Percentiles rank a stretch among this genome's conserved stretches.
Conservation (phyloP, 1,140 invertebrate species). For the Listronotus oregonensis region DNA sequence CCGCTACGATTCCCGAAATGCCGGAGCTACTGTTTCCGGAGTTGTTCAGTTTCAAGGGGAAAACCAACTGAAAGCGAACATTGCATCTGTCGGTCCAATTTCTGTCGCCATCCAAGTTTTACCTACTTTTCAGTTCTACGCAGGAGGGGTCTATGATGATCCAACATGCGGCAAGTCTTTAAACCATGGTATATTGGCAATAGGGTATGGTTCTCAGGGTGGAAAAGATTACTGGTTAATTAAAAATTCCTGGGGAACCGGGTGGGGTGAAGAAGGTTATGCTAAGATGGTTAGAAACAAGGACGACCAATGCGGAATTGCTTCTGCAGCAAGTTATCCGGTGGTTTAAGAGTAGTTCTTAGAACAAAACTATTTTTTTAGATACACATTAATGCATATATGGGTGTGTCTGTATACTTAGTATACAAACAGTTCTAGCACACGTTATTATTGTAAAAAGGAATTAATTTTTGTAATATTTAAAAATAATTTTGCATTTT, state of each 20-base stretch:
- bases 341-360: neutral
- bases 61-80: slow-evolving; percentile 70
- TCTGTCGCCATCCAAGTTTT: slow-evolving; percentile 76
- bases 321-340: neutral
- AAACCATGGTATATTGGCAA: slow-evolving; percentile 85
- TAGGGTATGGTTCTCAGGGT: slow-evolving; percentile 73
- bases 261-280: slow-evolving; percentile 86
- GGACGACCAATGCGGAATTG: slow-evolving; percentile 42
- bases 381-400: too few relatives aligned
- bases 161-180: slow-evolving; percentile 50
- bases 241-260: slow-evolving; percentile 81
- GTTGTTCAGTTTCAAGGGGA: slow-evolving; percentile 65
- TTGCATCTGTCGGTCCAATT: slow-evolving; percentile 74
- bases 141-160: neutral
- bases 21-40: neutral
- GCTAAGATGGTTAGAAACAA: slow-evolving; percentile 84
- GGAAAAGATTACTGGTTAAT: slow-evolving; percentile 79
- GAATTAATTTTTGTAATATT: too few relatives aligned
- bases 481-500: too few relatives aligned
- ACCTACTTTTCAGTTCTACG: slow-evolving; percentile 74
- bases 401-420: too few relatives aligned
- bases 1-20: neutral
- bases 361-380: too few relatives aligned
- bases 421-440: too few relatives aligned
- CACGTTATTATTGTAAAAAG: too few relatives aligned